Evolutionary conservation across 1,140 invertebrate species (phyloP).

Genomic region (Triops longicaudatus): DNA sequence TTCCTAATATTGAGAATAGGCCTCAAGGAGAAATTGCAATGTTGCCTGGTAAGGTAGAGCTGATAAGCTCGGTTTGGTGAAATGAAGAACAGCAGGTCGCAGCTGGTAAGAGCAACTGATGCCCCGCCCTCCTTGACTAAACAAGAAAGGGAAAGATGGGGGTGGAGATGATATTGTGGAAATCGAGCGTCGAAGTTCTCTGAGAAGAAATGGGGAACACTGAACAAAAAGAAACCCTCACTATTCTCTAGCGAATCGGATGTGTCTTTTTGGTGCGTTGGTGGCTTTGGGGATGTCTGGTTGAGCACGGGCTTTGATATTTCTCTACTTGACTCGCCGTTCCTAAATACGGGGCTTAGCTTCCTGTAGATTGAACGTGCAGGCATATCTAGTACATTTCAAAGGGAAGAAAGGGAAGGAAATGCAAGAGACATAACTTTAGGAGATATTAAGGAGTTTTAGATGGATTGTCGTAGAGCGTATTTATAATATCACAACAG

Average conservation of each 20-base stretch:
- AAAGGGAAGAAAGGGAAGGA: neutral
- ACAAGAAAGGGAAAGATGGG: neutral
- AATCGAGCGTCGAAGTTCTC: neutral
- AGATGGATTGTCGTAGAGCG: neutral
- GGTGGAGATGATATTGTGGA: neutral
- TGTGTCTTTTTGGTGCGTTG: neutral
- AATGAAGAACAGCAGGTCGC: constrained; percentile 8
- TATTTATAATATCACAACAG: neutral
- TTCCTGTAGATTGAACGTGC: neutral
- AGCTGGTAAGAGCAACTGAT: neutral
- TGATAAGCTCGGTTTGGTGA: neutral
- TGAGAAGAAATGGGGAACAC: neutral
- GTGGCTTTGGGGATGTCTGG: neutral
- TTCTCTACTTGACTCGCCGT: neutral
- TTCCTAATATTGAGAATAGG: neutral
- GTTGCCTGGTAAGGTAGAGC: neutral
- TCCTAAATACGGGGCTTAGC: constrained; percentile 1
- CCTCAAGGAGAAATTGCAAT: neutral
- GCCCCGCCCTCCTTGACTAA: neutral
- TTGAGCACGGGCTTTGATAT: neutral
- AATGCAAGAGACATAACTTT: neutral
- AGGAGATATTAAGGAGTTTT: neutral
- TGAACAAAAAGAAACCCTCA: neutral
- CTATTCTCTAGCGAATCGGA: neutral
- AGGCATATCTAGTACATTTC: neutral